phyloP scores from a whole-genome alignment of 1,140 invertebrate genomes.

The Leptoteleia sp. region DNA sequence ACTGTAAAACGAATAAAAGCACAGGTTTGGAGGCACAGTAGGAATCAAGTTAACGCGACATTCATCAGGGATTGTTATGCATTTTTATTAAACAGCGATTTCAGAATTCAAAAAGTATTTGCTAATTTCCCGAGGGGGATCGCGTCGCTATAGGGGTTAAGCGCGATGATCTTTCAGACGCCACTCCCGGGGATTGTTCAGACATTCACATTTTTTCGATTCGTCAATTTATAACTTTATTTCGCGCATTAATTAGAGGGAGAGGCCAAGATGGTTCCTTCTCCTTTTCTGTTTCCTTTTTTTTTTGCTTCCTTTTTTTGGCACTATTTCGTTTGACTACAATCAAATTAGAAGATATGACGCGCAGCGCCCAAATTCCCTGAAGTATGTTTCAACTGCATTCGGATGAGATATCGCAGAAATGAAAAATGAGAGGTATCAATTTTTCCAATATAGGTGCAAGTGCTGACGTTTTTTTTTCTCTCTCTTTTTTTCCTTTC shows the following conservation, averaged over 20 bases:
- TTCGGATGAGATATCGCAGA: constrained; percentile 47
- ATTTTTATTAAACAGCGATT: no score
- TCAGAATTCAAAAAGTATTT: not conserved
- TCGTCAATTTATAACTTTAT: constrained; percentile 32
- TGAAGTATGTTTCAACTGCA: constrained; percentile 57
- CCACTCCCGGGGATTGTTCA: not conserved
- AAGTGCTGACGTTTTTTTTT: constrained; percentile 36
- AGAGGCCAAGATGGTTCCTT: constrained; percentile 24
- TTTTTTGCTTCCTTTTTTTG: no score
- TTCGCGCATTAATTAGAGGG: constrained; percentile 43
- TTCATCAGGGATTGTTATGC: no score
- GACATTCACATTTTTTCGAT: constrained; percentile 4
- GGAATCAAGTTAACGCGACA: no score
- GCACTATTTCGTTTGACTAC: constrained; percentile 12
- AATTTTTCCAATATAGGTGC: constrained; percentile 58
- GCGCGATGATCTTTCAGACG: not conserved
- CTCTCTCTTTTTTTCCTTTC: no score
- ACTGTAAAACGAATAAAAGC: no score
- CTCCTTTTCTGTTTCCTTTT: constrained; percentile 16
- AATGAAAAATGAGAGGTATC: constrained; percentile 58
- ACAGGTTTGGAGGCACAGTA: no score
- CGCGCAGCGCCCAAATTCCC: constrained; percentile 47
- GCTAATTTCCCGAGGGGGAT: constrained; percentile 5
- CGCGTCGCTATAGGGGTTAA: not conserved
- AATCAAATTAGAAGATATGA: constrained; percentile 54